phyloP scores from a whole-genome alignment of 2,113 vertebrate species.

The Agelaius tricolor region DNA sequence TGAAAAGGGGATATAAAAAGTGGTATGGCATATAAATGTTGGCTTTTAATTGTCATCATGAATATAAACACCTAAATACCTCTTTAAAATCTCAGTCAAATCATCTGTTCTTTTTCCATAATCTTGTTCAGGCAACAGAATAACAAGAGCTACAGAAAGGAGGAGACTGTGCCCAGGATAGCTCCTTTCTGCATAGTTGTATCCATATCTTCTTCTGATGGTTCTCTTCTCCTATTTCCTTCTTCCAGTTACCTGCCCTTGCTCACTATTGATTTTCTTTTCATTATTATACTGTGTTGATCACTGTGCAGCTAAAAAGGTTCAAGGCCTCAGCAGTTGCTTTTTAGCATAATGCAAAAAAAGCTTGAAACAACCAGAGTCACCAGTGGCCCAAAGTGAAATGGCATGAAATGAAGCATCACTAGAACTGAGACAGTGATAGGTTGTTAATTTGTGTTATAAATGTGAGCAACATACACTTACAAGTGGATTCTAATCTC shows the following conservation, averaged over 20 bases:
- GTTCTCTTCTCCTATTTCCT: neutral
- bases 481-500: neutral
- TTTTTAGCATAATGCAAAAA: neutral
- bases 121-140: neutral
- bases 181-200: neutral
- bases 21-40: neutral
- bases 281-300: neutral
- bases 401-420: neutral
- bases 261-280: neutral
- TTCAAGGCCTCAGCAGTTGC: neutral
- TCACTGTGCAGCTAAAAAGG: neutral
- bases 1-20: neutral
- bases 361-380: neutral
- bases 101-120: neutral
- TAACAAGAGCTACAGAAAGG: neutral
- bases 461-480: neutral
- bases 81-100: constrained; percentile 14
- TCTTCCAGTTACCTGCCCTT: neutral
- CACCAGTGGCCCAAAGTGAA: neutral
- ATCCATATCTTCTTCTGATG: neutral
- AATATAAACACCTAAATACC: constrained; percentile 29
- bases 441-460: neutral
- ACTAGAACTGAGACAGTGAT: neutral
- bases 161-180: neutral
- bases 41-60: constrained; percentile 27